phyloP scores from a whole-genome alignment of 2,797 vertebrate species.

The Hydrolagus colliei region DNA sequence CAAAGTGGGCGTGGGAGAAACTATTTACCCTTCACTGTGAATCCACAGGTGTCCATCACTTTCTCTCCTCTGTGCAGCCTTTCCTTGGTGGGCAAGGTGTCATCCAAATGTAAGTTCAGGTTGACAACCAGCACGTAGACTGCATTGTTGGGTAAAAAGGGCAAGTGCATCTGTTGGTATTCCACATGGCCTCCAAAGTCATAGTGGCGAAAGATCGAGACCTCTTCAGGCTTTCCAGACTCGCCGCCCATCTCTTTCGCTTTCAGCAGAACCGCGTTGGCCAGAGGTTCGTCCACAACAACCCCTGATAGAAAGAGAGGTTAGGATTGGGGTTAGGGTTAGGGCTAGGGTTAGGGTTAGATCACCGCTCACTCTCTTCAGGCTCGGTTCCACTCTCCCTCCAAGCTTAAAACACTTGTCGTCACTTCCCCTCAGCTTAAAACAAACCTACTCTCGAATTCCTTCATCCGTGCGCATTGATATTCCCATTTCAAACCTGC shows the following conservation, averaged over 20 bases:
- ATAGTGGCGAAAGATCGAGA: conserved; percentile 14
- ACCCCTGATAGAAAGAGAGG: neutral
- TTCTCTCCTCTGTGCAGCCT: conserved; percentile 11
- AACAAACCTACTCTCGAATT: too few species aligned
- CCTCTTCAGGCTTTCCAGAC: neutral
- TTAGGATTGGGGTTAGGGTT: too few species aligned
- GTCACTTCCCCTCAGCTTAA: too few species aligned
- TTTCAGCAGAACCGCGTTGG: conserved; percentile 5
- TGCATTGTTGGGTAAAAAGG: conserved; percentile 15
- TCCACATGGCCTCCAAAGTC: conserved; percentile 26
- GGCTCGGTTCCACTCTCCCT: too few species aligned
- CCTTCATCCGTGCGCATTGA: too few species aligned
- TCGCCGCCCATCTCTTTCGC: neutral
- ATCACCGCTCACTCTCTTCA: too few species aligned
- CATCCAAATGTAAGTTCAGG: neutral
- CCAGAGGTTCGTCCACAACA: neutral
- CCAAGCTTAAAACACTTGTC: too few species aligned
- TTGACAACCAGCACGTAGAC: conserved; percentile 11
- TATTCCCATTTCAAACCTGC: too few species aligned
- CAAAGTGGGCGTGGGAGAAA: too few species aligned
- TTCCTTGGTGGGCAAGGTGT: conserved; percentile 2
- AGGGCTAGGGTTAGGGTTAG: too few species aligned
- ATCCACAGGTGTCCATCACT: conserved; percentile 16
- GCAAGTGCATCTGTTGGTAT: conserved; percentile 27
- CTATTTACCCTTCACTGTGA: conserved; percentile 3